Conservation (phyloP, 2,888 invertebrate species). For the Chalcosyrphus nemorum region DNA sequence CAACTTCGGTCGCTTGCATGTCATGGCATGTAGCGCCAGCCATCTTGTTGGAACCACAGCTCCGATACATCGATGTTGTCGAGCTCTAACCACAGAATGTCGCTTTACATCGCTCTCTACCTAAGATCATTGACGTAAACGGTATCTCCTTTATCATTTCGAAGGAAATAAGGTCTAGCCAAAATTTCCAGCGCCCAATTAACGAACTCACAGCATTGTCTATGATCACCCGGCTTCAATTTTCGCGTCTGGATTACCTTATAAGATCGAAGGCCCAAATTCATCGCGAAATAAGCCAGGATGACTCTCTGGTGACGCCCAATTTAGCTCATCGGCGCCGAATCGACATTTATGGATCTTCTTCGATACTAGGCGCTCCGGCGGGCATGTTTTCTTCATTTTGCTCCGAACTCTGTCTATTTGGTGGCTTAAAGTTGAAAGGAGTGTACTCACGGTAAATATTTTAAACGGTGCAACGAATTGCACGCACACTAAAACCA, state of each 20-base stretch:
- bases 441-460: too few species aligned
- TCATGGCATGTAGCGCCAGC: too few species aligned
- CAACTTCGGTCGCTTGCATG: too few species aligned
- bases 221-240: too few species aligned
- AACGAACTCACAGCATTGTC: too few species aligned
- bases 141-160: background rate
- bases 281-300: background rate
- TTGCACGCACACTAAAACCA: too few species aligned
- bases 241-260: background rate
- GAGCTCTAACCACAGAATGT: too few species aligned
- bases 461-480: too few species aligned
- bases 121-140: background rate
- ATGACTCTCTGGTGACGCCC: background rate
- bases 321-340: too few species aligned
- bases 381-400: background rate
- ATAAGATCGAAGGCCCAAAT: background rate
- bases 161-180: background rate
- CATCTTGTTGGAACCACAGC: too few species aligned
- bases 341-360: background rate
- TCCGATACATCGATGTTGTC: too few species aligned
- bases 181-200: background rate
- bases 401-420: background rate
- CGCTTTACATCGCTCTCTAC: too few species aligned
- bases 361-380: background rate
- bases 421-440: background rate